These are phyloP conservation scores for Lithophane leautieri DNA, from an alignment of 2,888 invertebrate species.

Conservation along the genomic window DNA sequence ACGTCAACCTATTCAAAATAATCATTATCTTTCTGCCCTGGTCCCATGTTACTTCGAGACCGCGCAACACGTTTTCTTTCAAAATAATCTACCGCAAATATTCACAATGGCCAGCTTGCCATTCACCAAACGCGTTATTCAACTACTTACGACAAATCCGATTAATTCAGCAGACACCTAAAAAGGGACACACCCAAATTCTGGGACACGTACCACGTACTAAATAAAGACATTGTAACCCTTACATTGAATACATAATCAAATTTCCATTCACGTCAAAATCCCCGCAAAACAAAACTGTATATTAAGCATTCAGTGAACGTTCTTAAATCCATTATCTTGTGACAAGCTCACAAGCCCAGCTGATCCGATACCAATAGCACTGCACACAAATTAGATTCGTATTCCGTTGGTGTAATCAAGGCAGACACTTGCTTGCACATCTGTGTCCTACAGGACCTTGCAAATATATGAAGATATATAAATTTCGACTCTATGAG, in stretches of 20 bases:
- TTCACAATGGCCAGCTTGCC: neutral
- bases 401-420: constrained; percentile 84
- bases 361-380: constrained; percentile 77
- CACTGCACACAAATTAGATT: constrained; percentile 84
- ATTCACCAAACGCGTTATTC: neutral
- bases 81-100: neutral
- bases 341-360: constrained; percentile 81
- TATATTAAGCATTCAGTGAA: constrained; percentile 72
- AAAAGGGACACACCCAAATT: constrained; percentile 12
- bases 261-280: constrained; percentile 69
- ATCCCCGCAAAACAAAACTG: constrained; percentile 71
- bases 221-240: constrained; percentile 48
- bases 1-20: neutral
- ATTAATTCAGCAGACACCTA: constrained; percentile 19
- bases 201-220: constrained; percentile 53
- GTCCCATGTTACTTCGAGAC: neutral
- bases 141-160: constrained; percentile 10
- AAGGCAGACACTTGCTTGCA: constrained; percentile 85
- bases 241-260: constrained; percentile 66
- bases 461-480: constrained; percentile 56
- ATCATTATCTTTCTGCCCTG: neutral
- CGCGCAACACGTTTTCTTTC: neutral
- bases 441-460: constrained; percentile 81
- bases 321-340: constrained; percentile 80
- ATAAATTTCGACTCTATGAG: constrained; percentile 67